phyloP scores from a whole-genome alignment of 1,140 invertebrate genomes.

The Paraescarpia echinospica region DNA sequence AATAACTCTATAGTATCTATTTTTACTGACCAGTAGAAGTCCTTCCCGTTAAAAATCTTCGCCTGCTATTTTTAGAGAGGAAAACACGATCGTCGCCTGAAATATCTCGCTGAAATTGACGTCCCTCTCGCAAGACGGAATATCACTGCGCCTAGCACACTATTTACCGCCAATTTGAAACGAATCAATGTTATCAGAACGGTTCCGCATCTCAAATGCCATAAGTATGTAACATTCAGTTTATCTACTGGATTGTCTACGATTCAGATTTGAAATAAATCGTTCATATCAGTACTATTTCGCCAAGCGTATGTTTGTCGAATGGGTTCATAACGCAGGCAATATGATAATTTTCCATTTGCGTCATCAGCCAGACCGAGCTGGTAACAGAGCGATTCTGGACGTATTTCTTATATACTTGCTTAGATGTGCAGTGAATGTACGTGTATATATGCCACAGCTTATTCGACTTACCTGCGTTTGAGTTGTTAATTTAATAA shows the following conservation, averaged over 20 bases:
- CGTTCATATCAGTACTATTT: background rate
- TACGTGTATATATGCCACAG: background rate
- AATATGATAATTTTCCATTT: background rate
- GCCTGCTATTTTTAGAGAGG: constrained; percentile 24
- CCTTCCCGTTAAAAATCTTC: constrained; percentile 20
- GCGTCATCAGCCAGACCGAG: background rate
- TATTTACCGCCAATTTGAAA: background rate
- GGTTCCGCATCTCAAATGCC: background rate
- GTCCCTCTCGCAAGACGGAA: background rate
- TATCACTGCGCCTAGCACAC: background rate
- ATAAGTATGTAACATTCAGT: background rate
- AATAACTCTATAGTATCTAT: constrained; percentile 20
- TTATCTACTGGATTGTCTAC: background rate
- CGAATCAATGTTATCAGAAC: background rate
- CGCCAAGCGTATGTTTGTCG: background rate
- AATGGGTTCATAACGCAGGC: background rate
- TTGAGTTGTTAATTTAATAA: background rate
- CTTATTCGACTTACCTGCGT: background rate
- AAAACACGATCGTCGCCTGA: constrained; percentile 22
- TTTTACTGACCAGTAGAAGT: constrained; percentile 23
- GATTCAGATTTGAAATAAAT: background rate
- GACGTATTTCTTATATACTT: background rate
- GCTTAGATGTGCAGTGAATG: background rate
- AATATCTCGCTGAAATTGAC: constrained; percentile 20
- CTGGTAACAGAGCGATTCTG: background rate